Base-by-base conservation (phyloP, 2,888 invertebrate species). In the Odiellus spinosus region DNA sequence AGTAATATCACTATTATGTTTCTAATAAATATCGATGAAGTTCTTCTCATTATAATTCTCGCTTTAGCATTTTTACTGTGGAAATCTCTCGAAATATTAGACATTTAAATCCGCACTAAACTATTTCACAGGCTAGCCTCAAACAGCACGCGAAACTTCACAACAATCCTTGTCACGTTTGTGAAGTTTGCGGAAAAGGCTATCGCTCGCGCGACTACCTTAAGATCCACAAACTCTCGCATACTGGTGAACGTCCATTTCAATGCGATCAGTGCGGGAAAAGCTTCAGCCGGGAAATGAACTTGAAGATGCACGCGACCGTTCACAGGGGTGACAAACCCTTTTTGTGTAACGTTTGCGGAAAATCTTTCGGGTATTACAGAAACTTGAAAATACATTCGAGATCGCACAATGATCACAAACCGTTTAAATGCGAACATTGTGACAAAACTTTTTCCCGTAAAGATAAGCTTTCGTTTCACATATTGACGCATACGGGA, bases 351-450 rank as follows among this genome's bases (percentile, higher is more conserved):
- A 14, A 35, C 14, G 5, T 35, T 12, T 35, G 35, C 14, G 35
- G 35, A 12, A 35, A 35, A 35, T n/a, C 12, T n/a, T 35, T 35
- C 14, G 35, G 35, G 14, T n/a, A 14, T 14, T n/a, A 35, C 14
- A 35, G 14, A n/a, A 14, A 12, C 2, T 14, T 35, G 3, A 35
- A 35, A 35, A 35, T 12, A 4, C 35, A 35, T 4, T n/a, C 12
- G 35, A 35, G 4, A 35, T n/a, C 35, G 14, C 35, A 47, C 36
- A 47, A 42, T 6, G 14, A 17, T 21, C 12, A 43, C 44, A 61
- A 47, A 38, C 44, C 47, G 15, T 42, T 36, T n/a, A n/a, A n/a
- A n/a, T n/a, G n/a, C n/a, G n/a, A n/a, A n/a, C n/a, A n/a, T n/a
- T n/a, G n/a, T n/a, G 42, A 40, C 14, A 47, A 47, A 38, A 42